These are phyloP conservation scores for Gallirallus australis DNA, from an alignment of 2,797 vertebrate genomes.

Conservation along the genomic window DNA sequence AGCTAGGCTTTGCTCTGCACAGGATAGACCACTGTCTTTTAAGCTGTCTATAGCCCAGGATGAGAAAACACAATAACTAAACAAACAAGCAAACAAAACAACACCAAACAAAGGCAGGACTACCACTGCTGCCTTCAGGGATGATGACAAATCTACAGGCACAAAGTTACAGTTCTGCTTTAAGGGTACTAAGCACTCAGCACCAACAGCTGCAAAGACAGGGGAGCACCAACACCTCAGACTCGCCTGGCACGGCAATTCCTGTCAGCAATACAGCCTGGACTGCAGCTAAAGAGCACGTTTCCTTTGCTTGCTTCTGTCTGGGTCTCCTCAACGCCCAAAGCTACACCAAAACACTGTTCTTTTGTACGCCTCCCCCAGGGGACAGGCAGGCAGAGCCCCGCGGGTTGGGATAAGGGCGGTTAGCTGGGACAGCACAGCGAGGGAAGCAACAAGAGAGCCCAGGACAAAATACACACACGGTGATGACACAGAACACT, in stretches of 20 bases:
- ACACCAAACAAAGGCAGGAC: background rate
- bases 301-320: background rate
- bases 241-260: background rate
- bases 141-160: background rate
- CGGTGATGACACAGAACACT: too few species aligned
- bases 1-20: background rate
- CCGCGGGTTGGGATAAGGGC: too few species aligned
- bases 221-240: background rate
- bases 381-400: too few species aligned
- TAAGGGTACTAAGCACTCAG: background rate
- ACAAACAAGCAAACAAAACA: too few species aligned
- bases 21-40: accelerated
- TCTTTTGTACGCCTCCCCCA: background rate
- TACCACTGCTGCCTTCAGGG: background rate
- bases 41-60: background rate
- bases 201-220: background rate
- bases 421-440: too few species aligned
- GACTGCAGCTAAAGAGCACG: background rate
- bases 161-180: background rate
- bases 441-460: too few species aligned
- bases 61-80: background rate
- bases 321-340: background rate
- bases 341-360: background rate
- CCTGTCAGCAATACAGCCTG: background rate
- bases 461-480: too few species aligned